Conservation (phyloP, 2,888 invertebrate genomes). For the Thelaira solivaga region DNA sequence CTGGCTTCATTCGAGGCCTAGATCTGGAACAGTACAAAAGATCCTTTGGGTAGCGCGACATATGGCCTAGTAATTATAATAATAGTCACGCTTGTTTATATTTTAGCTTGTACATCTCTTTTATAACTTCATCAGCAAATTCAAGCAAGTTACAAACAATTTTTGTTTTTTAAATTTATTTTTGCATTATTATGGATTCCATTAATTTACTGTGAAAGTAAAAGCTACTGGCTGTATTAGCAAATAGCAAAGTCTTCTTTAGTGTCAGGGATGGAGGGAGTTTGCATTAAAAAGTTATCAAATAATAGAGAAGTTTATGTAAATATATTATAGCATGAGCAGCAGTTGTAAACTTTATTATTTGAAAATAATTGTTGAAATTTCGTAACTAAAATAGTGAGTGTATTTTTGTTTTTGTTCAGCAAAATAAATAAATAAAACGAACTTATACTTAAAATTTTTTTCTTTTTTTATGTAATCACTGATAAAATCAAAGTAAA, state of each 20-base stretch:
- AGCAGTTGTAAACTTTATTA: constrained; percentile 7
- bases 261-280: background rate
- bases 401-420: background rate
- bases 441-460: constrained; percentile 17
- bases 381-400: background rate
- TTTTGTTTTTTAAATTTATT: too few species aligned
- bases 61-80: too few species aligned
- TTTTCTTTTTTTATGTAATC: background rate
- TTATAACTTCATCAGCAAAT: background rate
- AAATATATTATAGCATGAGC: background rate
- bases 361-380: constrained; percentile 13
- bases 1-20: too few species aligned
- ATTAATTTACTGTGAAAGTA: background rate
- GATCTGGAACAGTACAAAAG: too few species aligned
- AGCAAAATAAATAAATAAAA: background rate
- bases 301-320: constrained; percentile 31
- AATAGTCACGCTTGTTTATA: too few species aligned
- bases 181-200: background rate
- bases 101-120: background rate
- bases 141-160: background rate
- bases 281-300: constrained; percentile 17
- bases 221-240: background rate
- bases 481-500: constrained; percentile 47
- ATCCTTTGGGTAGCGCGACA: too few species aligned
- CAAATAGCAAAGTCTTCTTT: background rate